Conservation (phyloP, 2,113 vertebrate genomes). For the Campylomormyrus tamandua region DNA sequence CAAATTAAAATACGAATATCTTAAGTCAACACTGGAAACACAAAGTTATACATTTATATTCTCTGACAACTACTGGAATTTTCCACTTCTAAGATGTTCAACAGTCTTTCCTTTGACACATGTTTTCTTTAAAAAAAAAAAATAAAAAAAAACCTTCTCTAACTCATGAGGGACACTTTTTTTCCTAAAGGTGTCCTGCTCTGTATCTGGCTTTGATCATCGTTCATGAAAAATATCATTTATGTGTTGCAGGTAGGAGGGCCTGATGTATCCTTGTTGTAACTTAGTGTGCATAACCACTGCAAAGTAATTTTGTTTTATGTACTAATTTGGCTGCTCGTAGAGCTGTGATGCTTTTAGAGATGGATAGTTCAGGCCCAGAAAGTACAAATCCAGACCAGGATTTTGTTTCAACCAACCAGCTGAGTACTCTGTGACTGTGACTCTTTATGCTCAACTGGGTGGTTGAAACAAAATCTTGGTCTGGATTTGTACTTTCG, state of each 20-base stretch:
- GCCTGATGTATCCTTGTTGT: background rate
- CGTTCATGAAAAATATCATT: slow-evolving; percentile 28
- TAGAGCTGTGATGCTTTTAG: background rate
- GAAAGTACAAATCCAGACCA: background rate
- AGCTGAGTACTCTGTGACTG: background rate
- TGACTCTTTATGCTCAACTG: background rate
- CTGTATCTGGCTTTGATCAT: slow-evolving; percentile 34
- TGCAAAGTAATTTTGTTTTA: background rate
- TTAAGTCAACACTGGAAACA: slow-evolving; percentile 1
- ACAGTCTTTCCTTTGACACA: background rate
- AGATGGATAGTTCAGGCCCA: background rate
- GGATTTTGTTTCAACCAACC: background rate
- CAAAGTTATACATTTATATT: background rate
- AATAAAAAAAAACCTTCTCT: background rate
- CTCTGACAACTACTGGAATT: background rate
- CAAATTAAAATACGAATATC: slow-evolving; percentile 9
- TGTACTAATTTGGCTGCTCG: background rate
- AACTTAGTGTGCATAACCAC: background rate
- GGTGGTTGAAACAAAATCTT: background rate
- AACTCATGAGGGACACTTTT: slow-evolving; percentile 23
- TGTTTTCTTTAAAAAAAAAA: background rate
- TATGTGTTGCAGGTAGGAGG: background rate
- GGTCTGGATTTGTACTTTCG: background rate
- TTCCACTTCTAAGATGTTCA: slow-evolving; percentile 8
- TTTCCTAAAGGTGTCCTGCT: slow-evolving; percentile 21